Evolutionary conservation across 2,888 invertebrate species (phyloP).

Genomic region (Agrilus mali): DNA sequence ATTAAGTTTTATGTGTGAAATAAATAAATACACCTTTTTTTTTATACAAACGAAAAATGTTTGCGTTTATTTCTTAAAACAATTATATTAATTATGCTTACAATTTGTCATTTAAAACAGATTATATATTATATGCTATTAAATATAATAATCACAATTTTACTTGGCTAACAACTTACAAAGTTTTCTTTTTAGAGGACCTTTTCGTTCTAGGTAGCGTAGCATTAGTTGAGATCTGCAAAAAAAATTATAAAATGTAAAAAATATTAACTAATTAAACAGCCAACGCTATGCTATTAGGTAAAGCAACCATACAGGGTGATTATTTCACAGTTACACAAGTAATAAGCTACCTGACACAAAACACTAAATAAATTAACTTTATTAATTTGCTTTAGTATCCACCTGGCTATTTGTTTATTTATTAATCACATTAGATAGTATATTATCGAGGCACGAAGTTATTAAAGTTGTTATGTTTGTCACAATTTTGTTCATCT

Average conservation of each 20-base stretch:
- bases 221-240: constrained; percentile 55
- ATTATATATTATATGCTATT: constrained; percentile 3
- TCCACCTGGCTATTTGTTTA: too few relatives aligned
- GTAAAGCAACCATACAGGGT: neutral
- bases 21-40: neutral
- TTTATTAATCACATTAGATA: too few relatives aligned
- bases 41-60: constrained; percentile 7
- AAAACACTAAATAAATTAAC: too few relatives aligned
- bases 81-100: too few relatives aligned
- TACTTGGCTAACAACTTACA: constrained; percentile 17
- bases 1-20: too few relatives aligned
- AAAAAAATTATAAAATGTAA: constrained; percentile 31
- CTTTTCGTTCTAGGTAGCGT: constrained; percentile 65
- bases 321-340: too few relatives aligned
- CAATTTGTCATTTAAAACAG: neutral
- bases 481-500: too few relatives aligned
- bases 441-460: too few relatives aligned
- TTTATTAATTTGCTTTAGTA: too few relatives aligned
- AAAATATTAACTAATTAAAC: neutral
- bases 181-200: constrained; percentile 55
- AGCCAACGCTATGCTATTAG: neutral
- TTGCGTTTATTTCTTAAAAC: too few relatives aligned
- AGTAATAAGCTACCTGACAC: too few relatives aligned
- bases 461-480: too few relatives aligned
- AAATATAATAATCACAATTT: constrained; percentile 8